These are phyloP conservation scores for Hestina assimilis DNA, from an alignment of 1,140 invertebrate genomes.

Conservation along the genomic window DNA sequence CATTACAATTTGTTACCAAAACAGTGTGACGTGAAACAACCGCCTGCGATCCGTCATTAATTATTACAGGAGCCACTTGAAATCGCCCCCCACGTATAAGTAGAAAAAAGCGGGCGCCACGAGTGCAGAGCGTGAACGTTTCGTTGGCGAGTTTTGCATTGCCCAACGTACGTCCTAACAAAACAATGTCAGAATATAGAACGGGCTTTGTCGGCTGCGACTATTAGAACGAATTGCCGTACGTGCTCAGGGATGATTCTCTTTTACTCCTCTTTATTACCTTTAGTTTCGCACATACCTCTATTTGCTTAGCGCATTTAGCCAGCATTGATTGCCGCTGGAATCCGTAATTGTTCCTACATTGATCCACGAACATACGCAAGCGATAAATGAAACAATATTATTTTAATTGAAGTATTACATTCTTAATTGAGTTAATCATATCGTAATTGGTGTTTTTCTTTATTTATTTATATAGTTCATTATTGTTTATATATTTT, in stretches of 20 bases:
- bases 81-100: constrained; percentile 56
- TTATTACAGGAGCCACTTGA: constrained; percentile 65
- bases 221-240: constrained; percentile 67
- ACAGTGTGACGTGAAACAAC: constrained; percentile 64
- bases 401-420: too few species aligned
- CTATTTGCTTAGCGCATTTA: constrained; percentile 53
- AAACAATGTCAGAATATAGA: constrained; percentile 55
- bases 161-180: constrained; percentile 59
- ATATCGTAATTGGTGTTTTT: too few species aligned
- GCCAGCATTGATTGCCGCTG: constrained; percentile 33
- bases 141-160: constrained; percentile 51
- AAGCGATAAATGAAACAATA: constrained; percentile 10
- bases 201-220: constrained; percentile 52
- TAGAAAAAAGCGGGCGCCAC: constrained; percentile 50
- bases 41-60: constrained; percentile 64
- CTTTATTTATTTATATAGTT: too few species aligned
- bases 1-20: constrained; percentile 74
- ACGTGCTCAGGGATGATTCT: constrained; percentile 51
- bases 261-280: constrained; percentile 49
- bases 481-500: too few species aligned
- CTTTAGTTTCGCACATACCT: constrained; percentile 50
- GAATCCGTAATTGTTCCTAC: constrained; percentile 48
- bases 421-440: too few species aligned
- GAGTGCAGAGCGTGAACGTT: constrained; percentile 26
- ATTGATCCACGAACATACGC: constrained; percentile 26